Conservation (phyloP, 2,113 vertebrate species). For the Hiodon tergisus region DNA sequence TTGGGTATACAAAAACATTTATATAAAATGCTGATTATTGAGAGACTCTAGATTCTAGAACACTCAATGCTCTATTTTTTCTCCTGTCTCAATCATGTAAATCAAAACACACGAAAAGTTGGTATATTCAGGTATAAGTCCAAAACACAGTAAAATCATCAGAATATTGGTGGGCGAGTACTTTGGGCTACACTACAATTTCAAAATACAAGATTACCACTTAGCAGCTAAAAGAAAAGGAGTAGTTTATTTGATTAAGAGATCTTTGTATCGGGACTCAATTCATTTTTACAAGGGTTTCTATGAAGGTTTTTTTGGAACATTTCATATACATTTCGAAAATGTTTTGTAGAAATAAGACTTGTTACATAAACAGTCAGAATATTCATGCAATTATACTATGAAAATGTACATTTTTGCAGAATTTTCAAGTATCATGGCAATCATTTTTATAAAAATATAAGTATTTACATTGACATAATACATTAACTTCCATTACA, state of each 20-base stretch:
- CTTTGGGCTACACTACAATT: too few relatives aligned
- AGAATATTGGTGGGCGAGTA: too few relatives aligned
- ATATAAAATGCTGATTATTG: too few relatives aligned
- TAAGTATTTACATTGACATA: conserved; percentile 2
- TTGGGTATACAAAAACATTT: background rate
- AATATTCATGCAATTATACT: conserved; percentile 2
- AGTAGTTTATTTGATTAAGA: too few relatives aligned
- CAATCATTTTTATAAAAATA: background rate
- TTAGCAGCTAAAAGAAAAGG: too few relatives aligned
- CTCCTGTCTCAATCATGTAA: conserved; percentile 9
- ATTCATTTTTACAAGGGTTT: too few relatives aligned
- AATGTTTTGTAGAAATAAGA: conserved; percentile 2
- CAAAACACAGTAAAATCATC: too few relatives aligned
- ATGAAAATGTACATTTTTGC: conserved; percentile 4
- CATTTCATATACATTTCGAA: background rate
- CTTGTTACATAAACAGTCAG: background rate
- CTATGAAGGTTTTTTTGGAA: background rate
- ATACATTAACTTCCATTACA: background rate
- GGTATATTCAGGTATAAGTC: background rate
- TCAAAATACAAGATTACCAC: too few relatives aligned
- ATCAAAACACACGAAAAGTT: conserved; percentile 2
- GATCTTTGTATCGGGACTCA: too few relatives aligned
- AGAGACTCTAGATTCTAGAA: background rate
- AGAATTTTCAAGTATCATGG: conserved; percentile 7
- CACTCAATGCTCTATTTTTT: too few relatives aligned